Evolutionary conservation across 2,113 vertebrate species (phyloP).

Genomic region (Oxyruncus cristatus): DNA sequence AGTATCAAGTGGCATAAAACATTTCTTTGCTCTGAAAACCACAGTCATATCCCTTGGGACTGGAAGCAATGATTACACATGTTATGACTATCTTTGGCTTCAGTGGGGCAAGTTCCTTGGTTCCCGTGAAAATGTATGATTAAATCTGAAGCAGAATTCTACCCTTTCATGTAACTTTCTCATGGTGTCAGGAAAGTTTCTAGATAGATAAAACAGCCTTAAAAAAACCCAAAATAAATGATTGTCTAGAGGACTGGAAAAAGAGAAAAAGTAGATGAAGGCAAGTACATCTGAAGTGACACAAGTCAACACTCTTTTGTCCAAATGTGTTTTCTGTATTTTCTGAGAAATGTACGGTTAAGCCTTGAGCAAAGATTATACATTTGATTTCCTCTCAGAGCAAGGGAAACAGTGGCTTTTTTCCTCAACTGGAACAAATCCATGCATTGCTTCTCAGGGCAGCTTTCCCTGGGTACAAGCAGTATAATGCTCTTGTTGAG

Average conservation of each 20-base stretch:
- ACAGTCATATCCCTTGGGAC: background rate
- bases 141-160: background rate
- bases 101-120: background rate
- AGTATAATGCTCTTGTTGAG: background rate
- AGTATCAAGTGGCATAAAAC: background rate
- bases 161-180: background rate
- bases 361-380: background rate
- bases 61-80: background rate
- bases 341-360: background rate
- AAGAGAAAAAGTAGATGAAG: background rate
- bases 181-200: background rate
- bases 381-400: background rate
- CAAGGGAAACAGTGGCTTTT: background rate
- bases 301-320: background rate
- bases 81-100: background rate
- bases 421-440: constrained; percentile 41
- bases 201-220: background rate
- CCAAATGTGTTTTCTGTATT: background rate
- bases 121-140: background rate
- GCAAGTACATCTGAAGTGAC: background rate
- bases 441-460: background rate
- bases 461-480: background rate
- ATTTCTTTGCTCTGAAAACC: background rate
- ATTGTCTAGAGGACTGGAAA: background rate
- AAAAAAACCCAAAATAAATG: background rate